Conservation (phyloP, 2,113 vertebrate genomes). For the Ictalurus furcatus region DNA sequence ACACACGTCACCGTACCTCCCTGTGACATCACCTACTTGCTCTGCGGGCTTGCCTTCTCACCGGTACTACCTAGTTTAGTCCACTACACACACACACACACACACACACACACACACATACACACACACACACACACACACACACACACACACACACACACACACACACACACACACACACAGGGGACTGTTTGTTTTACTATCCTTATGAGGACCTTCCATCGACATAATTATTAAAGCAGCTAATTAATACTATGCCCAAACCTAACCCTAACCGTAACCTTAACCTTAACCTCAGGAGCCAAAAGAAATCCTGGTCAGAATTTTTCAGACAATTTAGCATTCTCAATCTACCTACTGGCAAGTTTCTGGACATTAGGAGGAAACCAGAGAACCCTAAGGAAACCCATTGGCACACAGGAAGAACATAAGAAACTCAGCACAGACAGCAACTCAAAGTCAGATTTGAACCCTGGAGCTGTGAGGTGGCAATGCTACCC, state of each 20-base stretch:
- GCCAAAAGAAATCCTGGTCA: background rate
- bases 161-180: conserved; percentile 19
- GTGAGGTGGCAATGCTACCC: background rate
- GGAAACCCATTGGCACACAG: background rate
- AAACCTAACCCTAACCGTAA: background rate
- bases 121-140: conserved; percentile 10
- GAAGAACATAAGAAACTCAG: no score
- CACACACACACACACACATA: conserved; percentile 15
- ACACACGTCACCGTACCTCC: conserved; percentile 39
- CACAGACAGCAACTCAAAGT: background rate
- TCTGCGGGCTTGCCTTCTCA: conserved; percentile 40
- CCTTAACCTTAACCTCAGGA: background rate
- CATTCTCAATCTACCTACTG: no score
- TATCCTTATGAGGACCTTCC: background rate
- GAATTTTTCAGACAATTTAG: no score
- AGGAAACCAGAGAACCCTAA: background rate
- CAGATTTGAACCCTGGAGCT: background rate
- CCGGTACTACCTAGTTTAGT: conserved; percentile 30
- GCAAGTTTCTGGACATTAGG: no score
- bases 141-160: no score
- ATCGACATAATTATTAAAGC: background rate
- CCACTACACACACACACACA: background rate
- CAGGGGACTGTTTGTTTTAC: background rate
- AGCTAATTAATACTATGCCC: background rate
- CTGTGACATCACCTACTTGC: conserved; percentile 48